Percentiles rank a stretch among this genome's conserved stretches.
These are phyloP conservation scores for Anthoscopus minutus DNA, from an alignment of 2,113 vertebrate genomes.

Conservation along the genomic window DNA sequence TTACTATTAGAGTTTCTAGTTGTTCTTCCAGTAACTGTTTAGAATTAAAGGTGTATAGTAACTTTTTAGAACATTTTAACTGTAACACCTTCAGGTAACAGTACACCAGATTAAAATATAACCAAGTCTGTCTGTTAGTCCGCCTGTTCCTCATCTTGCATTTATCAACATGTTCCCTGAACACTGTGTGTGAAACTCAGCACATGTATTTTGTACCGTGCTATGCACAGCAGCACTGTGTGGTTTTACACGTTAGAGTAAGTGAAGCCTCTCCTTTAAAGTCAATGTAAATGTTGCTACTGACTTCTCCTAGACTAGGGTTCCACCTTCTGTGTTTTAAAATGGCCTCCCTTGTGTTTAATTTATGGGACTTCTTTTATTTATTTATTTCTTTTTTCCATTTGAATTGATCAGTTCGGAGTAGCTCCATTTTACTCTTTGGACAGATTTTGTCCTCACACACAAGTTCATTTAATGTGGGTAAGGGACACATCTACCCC, in stretches of 20 bases:
- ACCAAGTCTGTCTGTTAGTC: not conserved
- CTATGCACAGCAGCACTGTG: not conserved
- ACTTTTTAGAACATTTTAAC: conserved; percentile 8
- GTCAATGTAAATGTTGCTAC: not conserved
- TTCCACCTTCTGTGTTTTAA: not conserved
- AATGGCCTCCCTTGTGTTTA: not conserved
- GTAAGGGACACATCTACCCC: not conserved
- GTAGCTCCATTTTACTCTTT: not conserved
- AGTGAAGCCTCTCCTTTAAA: not conserved
- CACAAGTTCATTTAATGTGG: not conserved
- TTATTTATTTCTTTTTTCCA: accelerated
- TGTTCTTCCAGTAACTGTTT: not conserved
- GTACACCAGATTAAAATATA: conserved; percentile 4
- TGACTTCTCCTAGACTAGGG: not conserved
- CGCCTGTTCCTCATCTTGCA: not conserved
- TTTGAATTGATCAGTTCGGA: not conserved
- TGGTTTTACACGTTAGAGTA: not conserved
- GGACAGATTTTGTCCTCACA: not conserved
- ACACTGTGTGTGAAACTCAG: not conserved
- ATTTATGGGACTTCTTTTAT: not conserved
- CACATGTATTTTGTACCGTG: not conserved
- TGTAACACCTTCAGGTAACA: not conserved
- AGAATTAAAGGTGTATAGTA: not conserved
- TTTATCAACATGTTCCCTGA: not conserved
- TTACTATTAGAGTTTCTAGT: not conserved